These are phyloP conservation scores for Drosophila seguyi DNA, from an alignment of 1,140 invertebrate species.

Conservation along the genomic window DNA sequence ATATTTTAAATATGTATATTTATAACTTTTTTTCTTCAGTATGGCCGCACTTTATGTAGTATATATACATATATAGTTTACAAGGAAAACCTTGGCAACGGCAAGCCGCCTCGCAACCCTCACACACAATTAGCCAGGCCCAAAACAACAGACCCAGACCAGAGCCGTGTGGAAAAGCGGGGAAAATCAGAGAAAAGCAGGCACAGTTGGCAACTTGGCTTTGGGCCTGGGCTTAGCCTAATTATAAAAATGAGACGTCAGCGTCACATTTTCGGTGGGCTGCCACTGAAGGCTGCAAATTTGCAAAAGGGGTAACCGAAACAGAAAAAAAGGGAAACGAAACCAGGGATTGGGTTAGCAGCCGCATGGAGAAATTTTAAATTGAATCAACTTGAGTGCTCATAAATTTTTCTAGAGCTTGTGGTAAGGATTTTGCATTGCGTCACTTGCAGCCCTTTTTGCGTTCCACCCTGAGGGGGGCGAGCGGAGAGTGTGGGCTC, in stretches of 20 bases:
- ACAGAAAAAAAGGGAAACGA: not conserved
- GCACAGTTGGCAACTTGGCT: conserved; percentile 73
- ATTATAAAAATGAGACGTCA: conserved; percentile 76
- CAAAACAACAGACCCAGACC: conserved; percentile 15
- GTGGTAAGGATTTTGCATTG: conserved; percentile 51
- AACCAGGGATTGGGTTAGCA: conserved; percentile 10
- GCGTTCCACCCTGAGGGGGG: not conserved
- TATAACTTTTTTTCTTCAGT: not conserved
- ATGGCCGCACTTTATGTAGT: not conserved
- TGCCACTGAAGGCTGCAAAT: conserved; percentile 23
- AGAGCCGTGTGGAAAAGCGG: conserved; percentile 8
- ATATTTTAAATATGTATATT: too few species aligned
- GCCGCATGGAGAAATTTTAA: conserved; percentile 54
- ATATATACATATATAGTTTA: not conserved
- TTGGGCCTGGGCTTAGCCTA: conserved; percentile 76
- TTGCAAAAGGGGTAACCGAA: conserved; percentile 4
- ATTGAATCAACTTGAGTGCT: conserved; percentile 80
- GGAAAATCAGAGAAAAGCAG: conserved; percentile 13
- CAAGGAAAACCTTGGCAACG: conserved; percentile 7
- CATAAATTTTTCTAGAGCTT: conserved; percentile 73
- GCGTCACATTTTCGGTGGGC: conserved; percentile 64
- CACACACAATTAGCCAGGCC: conserved; percentile 31
- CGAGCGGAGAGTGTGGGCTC: not conserved
- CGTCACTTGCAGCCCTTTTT: conserved; percentile 68
- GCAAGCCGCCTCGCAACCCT: conserved; percentile 5